Conservation (phyloP, 2,113 vertebrate species). For the Rattus norvegicus region DNA sequence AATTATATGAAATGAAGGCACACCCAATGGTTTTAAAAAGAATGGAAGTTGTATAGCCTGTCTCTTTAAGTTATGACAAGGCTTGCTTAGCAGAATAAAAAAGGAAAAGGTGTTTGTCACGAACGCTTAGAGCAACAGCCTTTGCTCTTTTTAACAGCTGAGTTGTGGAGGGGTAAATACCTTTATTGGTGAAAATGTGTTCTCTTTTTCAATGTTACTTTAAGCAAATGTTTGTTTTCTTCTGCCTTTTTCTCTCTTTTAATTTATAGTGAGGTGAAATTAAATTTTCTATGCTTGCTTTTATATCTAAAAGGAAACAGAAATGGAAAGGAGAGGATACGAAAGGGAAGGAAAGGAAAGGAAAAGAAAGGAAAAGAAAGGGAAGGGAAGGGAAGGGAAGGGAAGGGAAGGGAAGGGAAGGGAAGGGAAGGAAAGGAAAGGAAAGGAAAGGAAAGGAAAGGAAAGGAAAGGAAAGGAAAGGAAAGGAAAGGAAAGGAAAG, state of each 20-base stretch:
- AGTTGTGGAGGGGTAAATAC: neutral
- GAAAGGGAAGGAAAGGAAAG: neutral
- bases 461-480: neutral
- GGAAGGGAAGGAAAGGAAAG: neutral
- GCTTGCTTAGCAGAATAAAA: neutral
- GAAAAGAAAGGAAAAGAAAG: too few relatives aligned
- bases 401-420: neutral
- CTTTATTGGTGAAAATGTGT: neutral
- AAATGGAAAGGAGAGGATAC: neutral
- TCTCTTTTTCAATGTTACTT: neutral
- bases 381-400: neutral
- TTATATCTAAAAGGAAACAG: neutral
- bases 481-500: neutral
- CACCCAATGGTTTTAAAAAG: neutral
- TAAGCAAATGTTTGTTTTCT: neutral
- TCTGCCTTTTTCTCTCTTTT: neutral
- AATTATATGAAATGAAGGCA: neutral
- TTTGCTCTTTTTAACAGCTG: neutral
- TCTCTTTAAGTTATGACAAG: neutral
- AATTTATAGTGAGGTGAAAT: neutral
- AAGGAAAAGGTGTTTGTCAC: neutral
- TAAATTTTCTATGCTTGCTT: neutral
- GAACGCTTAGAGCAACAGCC: neutral
- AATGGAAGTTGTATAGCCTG: neutral
- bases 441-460: neutral